Evolutionary conservation across 2,888 invertebrate genomes (phyloP).

Genomic region (Teleogryllus oceanicus): DNA sequence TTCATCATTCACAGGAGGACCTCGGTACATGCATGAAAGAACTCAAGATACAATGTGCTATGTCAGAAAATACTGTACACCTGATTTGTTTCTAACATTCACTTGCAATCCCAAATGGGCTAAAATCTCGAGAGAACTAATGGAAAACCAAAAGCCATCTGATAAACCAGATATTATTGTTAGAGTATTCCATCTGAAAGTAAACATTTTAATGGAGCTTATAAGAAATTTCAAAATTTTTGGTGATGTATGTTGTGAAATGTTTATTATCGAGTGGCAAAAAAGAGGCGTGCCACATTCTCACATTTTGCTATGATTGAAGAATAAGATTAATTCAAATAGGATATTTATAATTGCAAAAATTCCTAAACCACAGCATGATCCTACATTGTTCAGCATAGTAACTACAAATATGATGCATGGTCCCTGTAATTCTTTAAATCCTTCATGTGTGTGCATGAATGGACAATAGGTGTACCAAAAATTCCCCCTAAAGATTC

Average conservation of each 20-base stretch:
- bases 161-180: slow-evolving; percentile 41
- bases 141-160: slow-evolving; percentile 23
- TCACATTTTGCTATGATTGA: slow-evolving; percentile 41
- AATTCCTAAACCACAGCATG: slow-evolving; percentile 42
- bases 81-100: too few relatives aligned
- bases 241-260: slow-evolving; percentile 31
- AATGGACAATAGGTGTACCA: slow-evolving; percentile 44
- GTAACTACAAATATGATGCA: background rate
- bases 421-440: background rate
- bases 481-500: slow-evolving; percentile 43
- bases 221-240: slow-evolving; percentile 34
- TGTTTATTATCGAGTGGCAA: slow-evolving; percentile 40
- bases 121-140: too few relatives aligned
- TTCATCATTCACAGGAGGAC: too few relatives aligned
- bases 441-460: slow-evolving; percentile 44
- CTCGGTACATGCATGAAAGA: too few relatives aligned
- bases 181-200: slow-evolving; percentile 41
- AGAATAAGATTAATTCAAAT: slow-evolving; percentile 38
- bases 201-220: slow-evolving; percentile 38
- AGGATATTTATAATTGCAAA: slow-evolving; percentile 44
- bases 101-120: too few relatives aligned
- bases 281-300: slow-evolving; percentile 43
- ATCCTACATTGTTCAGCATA: slow-evolving; percentile 38
- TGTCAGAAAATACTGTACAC: too few relatives aligned
- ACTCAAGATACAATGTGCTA: too few relatives aligned